phyloP scores from a whole-genome alignment of 2,888 invertebrate genomes.

The Nesidiocoris tenuis region DNA sequence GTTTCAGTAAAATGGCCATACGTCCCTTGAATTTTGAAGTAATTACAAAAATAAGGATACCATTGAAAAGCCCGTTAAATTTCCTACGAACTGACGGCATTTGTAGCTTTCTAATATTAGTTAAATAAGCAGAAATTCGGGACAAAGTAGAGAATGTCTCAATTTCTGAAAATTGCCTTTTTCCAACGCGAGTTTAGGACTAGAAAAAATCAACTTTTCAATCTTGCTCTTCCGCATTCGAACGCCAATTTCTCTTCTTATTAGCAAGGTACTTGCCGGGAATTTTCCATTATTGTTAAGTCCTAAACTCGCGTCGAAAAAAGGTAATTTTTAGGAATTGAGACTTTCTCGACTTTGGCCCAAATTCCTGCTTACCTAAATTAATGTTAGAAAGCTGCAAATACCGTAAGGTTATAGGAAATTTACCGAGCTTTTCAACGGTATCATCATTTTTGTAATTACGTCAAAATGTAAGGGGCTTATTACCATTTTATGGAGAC shows the following conservation, averaged over 20 bases:
- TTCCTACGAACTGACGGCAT: too few species aligned
- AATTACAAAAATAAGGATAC: not conserved
- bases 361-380: not conserved
- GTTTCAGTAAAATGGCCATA: not conserved
- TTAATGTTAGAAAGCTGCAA: not conserved
- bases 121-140: too few species aligned
- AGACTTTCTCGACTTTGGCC: not conserved
- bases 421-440: too few species aligned
- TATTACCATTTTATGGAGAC: too few species aligned
- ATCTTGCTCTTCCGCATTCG: too few species aligned
- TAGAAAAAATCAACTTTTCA: too few species aligned
- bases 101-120: too few species aligned
- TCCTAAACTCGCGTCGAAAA: not conserved
- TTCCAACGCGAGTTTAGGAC: too few species aligned
- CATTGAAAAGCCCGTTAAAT: not conserved
- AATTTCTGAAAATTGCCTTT: too few species aligned
- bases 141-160: too few species aligned
- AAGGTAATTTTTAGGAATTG: not conserved
- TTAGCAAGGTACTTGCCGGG: not conserved
- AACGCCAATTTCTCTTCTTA: not conserved
- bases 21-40: not conserved
- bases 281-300: not conserved
- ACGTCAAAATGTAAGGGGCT: too few species aligned
- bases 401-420: not conserved
- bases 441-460: too few species aligned